These are phyloP conservation scores for Potorous gilbertii DNA, from an alignment of 2,797 vertebrate genomes.

Conservation along the genomic window DNA sequence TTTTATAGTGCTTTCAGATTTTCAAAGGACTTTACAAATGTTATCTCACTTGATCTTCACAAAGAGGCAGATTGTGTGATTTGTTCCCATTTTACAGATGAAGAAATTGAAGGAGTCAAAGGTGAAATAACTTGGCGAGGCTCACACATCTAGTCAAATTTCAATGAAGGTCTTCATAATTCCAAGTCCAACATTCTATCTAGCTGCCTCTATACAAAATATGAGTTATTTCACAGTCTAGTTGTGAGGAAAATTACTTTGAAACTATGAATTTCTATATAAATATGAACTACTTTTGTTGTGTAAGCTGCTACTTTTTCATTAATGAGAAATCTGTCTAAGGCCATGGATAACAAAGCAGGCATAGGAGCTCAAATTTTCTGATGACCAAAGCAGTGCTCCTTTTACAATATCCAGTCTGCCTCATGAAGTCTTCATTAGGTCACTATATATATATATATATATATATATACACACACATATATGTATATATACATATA, in stretches of 20 bases:
- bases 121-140: not conserved
- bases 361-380: not conserved
- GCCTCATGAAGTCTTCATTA: not conserved
- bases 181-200: not conserved
- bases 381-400: not conserved
- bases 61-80: not conserved
- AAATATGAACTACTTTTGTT: not conserved
- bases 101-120: not conserved
- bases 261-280: not conserved
- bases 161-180: not conserved
- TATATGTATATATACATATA: not conserved
- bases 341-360: not conserved
- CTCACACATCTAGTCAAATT: not conserved
- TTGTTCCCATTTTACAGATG: not conserved
- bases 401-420: not conserved
- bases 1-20: not conserved
- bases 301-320: not conserved
- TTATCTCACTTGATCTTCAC: not conserved
- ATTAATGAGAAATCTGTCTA: not conserved
- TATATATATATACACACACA: no score
- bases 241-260: not conserved
- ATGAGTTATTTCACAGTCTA: not conserved
- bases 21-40: not conserved
- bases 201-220: not conserved
- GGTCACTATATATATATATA: not conserved